Evolutionary conservation across 92 coral and sea anemone species (phyloP).

Genomic region (Blastomussa wellsi): DNA sequence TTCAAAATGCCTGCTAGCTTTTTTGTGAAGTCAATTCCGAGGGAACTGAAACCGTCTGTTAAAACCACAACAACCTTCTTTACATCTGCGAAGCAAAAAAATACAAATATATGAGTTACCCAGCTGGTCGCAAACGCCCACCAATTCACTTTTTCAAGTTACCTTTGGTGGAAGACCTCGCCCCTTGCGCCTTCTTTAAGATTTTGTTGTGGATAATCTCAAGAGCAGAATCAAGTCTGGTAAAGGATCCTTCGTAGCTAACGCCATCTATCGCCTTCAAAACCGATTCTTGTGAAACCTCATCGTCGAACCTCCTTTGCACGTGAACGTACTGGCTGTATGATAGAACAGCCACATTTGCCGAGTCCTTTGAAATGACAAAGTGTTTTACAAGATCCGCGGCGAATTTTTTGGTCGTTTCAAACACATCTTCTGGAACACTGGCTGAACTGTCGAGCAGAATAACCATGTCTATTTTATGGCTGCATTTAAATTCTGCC

Average conservation of each 20-base stretch:
- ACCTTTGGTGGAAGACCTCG: conserved; percentile 20
- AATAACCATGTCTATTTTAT: conserved; percentile 20
- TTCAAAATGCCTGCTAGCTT: conserved; percentile 1
- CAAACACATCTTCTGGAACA: conserved; percentile 17
- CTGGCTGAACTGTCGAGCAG: conserved; percentile 34
- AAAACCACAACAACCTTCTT: conserved; percentile 26
- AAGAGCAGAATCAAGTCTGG: conserved; percentile 22
- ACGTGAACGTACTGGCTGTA: conserved; percentile 33
- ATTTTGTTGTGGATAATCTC: background rate
- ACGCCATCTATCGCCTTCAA: conserved; percentile 14
- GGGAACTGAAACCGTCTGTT: conserved; percentile 40
- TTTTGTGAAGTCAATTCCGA: conserved; percentile 24
- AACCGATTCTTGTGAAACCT: background rate
- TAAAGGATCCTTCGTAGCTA: conserved; percentile 15
- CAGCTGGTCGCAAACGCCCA: background rate
- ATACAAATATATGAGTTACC: background rate
- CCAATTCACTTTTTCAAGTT: background rate
- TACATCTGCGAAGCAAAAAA: background rate
- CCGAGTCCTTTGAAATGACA: conserved; percentile 29
- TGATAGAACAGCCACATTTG: conserved; percentile 23
- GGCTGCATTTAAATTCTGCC: conserved; percentile 24
- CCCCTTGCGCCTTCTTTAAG: background rate
- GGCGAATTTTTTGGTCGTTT: conserved; percentile 8
- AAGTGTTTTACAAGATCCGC: conserved; percentile 22
- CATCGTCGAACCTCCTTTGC: background rate